These are phyloP conservation scores for Cheilosia vernalis DNA, from an alignment of 2,888 invertebrate species.

Conservation along the genomic window DNA sequence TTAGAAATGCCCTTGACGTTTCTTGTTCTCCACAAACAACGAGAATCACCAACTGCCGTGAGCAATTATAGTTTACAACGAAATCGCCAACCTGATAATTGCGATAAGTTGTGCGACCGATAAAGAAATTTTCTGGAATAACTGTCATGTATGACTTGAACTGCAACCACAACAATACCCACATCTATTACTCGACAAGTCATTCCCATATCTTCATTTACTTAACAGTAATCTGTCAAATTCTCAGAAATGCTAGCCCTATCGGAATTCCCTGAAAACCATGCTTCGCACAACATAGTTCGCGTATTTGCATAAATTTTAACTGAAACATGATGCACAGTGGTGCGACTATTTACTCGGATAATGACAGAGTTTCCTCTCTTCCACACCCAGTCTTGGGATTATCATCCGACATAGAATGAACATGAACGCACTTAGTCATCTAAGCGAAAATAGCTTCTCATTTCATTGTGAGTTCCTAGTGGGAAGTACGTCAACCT, in stretches of 20 bases:
- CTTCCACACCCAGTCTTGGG: slow-evolving; percentile 48
- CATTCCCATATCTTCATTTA: neutral
- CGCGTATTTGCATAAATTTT: slow-evolving; percentile 22
- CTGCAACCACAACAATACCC: slow-evolving; percentile 4
- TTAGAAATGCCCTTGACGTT: too few relatives aligned
- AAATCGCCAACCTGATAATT: slow-evolving; percentile 1
- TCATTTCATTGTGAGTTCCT: slow-evolving; percentile 52
- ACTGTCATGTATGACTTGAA: slow-evolving; percentile 1
- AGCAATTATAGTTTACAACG: neutral
- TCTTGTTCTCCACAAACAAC: too few relatives aligned
- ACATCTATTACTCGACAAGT: neutral
- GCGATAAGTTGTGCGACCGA: neutral
- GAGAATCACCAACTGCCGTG: neutral
- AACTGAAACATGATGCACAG: slow-evolving; percentile 33
- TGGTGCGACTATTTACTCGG: slow-evolving; percentile 22
- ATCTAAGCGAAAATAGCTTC: slow-evolving; percentile 66
- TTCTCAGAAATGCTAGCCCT: slow-evolving; percentile 39
- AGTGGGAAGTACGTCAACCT: slow-evolving; percentile 70
- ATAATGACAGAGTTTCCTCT: slow-evolving; percentile 56
- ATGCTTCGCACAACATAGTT: slow-evolving; percentile 15
- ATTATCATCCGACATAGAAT: slow-evolving; percentile 42
- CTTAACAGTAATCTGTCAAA: slow-evolving; percentile 28
- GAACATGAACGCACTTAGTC: slow-evolving; percentile 55
- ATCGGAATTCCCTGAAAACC: slow-evolving; percentile 39
- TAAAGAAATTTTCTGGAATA: slow-evolving; percentile 20